These are phyloP conservation scores for Pygoscelis adeliae DNA, from an alignment of 2,113 vertebrate genomes.

Conservation along the genomic window DNA sequence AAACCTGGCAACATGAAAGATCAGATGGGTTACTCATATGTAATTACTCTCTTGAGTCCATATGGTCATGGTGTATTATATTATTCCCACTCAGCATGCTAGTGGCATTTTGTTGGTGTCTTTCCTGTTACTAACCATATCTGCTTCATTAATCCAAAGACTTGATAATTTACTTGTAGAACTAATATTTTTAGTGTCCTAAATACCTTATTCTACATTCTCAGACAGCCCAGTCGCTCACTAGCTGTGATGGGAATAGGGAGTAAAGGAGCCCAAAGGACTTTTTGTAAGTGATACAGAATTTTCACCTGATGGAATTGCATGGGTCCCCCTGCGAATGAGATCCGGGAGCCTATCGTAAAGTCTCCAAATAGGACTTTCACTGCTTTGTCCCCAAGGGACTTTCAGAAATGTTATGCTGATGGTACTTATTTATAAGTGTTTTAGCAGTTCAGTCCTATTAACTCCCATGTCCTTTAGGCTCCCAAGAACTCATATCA, in stretches of 20 bases:
- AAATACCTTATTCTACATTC: not conserved
- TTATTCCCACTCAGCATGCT: not conserved
- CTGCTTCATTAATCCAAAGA: not conserved
- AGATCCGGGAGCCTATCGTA: not conserved
- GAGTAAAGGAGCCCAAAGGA: not conserved
- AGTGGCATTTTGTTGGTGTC: not conserved
- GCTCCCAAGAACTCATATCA: not conserved
- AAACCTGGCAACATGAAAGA: slow-evolving; percentile 37
- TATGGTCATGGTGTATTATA: not conserved
- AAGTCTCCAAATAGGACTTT: not conserved
- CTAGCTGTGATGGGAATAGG: not conserved
- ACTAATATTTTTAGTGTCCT: not conserved
- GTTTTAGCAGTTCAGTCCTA: not conserved
- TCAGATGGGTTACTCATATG: slow-evolving; percentile 35
- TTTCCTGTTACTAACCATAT: not conserved
- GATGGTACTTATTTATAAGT: not conserved
- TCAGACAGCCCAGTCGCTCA: not conserved
- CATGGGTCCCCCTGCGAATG: not conserved
- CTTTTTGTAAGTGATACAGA: not conserved
- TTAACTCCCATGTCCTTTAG: not conserved
- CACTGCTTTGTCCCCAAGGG: not conserved
- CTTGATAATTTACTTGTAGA: not conserved
- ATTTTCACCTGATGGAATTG: not conserved
- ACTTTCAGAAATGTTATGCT: not conserved
- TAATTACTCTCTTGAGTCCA: slow-evolving; percentile 27